A percentile compares a stretch with the other conserved stretches of the same genome.
These are phyloP conservation scores for Caenorhabditis sp. DNA, from an alignment of 2,888 invertebrate species.

Conservation along the genomic window DNA sequence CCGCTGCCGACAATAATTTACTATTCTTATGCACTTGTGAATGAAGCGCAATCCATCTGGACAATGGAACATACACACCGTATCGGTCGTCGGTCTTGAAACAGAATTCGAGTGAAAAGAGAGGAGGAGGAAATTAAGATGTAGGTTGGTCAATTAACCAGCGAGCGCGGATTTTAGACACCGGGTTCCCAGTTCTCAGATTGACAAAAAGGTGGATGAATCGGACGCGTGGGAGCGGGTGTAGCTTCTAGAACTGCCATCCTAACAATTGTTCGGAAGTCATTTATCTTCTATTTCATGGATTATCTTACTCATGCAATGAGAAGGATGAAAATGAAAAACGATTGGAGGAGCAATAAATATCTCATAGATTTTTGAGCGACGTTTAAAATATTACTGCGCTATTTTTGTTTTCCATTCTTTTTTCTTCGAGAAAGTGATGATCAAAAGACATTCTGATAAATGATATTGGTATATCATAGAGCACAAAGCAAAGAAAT, in stretches of 20 bases:
- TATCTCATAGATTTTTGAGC: slow-evolving; percentile 46
- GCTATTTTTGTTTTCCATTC: neutral
- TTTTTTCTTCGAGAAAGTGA: too few species aligned
- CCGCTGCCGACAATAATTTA: slow-evolving; percentile 53
- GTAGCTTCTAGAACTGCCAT: neutral
- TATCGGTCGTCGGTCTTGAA: slow-evolving; percentile 55
- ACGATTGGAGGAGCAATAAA: slow-evolving; percentile 45
- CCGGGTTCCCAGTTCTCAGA: slow-evolving; percentile 19
- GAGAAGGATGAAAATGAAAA: slow-evolving; percentile 15
- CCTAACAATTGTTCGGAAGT: slow-evolving; percentile 42
- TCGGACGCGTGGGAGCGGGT: slow-evolving; percentile 27
- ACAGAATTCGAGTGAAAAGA: slow-evolving; percentile 16
- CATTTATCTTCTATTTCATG: slow-evolving; percentile 48
- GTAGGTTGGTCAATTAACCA: slow-evolving; percentile 59
- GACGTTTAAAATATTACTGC: slow-evolving; percentile 52
- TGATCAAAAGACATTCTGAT: neutral
- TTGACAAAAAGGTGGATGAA: slow-evolving; percentile 35
- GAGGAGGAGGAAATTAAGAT: slow-evolving; percentile 41
- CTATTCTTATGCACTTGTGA: slow-evolving; percentile 65
- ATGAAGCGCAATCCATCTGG: slow-evolving; percentile 52
- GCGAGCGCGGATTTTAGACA: slow-evolving; percentile 35
- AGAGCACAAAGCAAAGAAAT: too few species aligned
- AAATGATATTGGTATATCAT: neutral
- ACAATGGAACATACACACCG: slow-evolving; percentile 45
- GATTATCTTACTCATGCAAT: slow-evolving; percentile 46